Conservation (phyloP, 2,113 vertebrate species). For the Colossoma macropomum region DNA sequence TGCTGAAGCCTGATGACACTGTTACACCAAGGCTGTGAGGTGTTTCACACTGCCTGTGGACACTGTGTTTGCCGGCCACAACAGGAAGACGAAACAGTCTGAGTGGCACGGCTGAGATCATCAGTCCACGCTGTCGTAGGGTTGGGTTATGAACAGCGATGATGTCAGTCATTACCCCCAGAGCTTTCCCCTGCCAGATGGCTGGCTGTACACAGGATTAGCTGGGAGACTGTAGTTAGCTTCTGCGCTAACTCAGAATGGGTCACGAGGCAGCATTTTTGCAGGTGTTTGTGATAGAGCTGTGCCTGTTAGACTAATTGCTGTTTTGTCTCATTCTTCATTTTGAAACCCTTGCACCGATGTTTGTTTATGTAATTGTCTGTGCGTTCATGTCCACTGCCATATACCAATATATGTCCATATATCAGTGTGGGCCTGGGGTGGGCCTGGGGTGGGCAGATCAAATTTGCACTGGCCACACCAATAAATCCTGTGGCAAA, state of each 20-base stretch:
- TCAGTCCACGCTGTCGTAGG: background rate
- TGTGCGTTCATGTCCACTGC: too few relatives aligned
- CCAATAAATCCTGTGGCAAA: too few relatives aligned
- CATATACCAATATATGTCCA: too few relatives aligned
- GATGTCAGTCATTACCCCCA: slow-evolving; percentile 19
- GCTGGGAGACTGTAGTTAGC: background rate
- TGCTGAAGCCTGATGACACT: slow-evolving; percentile 5
- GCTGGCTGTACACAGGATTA: slow-evolving; percentile 19
- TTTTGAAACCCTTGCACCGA: background rate
- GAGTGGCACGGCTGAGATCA: slow-evolving; percentile 30
- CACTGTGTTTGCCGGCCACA: background rate
- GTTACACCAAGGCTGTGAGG: background rate
- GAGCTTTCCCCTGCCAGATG: slow-evolving; percentile 24
- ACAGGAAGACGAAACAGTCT: background rate
- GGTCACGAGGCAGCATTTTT: background rate
- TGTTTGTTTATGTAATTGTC: background rate
- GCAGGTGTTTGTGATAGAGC: background rate
- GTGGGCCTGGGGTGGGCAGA: too few relatives aligned
- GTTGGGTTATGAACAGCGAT: background rate
- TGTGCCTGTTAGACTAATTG: too few relatives aligned
- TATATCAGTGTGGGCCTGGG: too few relatives aligned
- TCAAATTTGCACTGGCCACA: too few relatives aligned
- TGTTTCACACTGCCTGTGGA: background rate
- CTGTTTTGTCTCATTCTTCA: background rate
- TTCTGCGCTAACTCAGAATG: background rate